Conservation (phyloP, 1,140 invertebrate genomes). For the Papilio aristodemus region DNA sequence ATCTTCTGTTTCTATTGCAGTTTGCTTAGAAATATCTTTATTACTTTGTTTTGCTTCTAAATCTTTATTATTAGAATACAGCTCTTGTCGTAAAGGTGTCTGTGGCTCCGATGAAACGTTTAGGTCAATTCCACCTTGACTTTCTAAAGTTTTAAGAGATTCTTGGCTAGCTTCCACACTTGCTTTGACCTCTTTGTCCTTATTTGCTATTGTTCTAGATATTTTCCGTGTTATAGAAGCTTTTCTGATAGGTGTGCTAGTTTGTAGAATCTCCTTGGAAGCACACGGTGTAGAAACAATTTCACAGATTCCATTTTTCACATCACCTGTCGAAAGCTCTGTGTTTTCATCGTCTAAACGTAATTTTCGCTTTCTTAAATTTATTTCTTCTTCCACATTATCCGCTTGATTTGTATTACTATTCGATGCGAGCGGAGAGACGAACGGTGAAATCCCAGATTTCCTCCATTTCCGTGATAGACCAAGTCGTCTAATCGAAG, state of each 20-base stretch:
- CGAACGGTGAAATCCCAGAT: slow-evolving; percentile 62
- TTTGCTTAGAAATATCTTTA: not conserved
- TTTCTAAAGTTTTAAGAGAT: no score
- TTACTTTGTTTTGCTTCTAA: slow-evolving; percentile 6
- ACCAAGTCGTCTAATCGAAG: slow-evolving; percentile 67
- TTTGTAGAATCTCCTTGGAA: slow-evolving; percentile 31
- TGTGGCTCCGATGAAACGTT: no score
- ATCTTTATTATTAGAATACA: not conserved
- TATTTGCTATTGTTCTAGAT: slow-evolving; percentile 51
- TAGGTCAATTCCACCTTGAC: not conserved
- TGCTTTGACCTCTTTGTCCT: not conserved
- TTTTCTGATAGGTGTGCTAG: slow-evolving; percentile 46
- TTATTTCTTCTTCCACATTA: slow-evolving; percentile 38
- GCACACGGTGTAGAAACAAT: slow-evolving; percentile 14
- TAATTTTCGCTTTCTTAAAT: slow-evolving; percentile 49
- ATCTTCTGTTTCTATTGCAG: not conserved
- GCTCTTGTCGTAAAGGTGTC: no score
- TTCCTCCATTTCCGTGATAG: slow-evolving; percentile 69
- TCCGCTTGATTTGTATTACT: slow-evolving; percentile 32
- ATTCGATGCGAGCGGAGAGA: slow-evolving; percentile 56
- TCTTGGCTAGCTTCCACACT: slow-evolving; percentile 1
- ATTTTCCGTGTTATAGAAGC: slow-evolving; percentile 50
- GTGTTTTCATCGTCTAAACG: slow-evolving; percentile 32
- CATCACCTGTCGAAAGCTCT: not conserved
- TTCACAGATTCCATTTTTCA: slow-evolving; percentile 21